Percentiles rank a stretch among this genome's conserved stretches.
Conservation (phyloP, 2,113 vertebrate genomes). For the Paramisgurnus dabryanus region DNA sequence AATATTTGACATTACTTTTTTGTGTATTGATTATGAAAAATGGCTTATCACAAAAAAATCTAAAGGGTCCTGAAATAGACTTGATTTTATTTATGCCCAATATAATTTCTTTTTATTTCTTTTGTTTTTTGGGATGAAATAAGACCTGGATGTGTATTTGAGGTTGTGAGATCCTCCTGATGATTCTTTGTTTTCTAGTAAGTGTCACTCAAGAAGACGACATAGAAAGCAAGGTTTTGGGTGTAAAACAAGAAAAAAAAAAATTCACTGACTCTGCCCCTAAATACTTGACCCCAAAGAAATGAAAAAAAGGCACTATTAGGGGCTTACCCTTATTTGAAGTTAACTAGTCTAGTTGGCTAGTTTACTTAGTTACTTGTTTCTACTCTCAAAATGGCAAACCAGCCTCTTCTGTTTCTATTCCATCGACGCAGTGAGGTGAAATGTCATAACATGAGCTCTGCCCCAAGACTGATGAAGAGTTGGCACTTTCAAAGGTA, state of each 20-base stretch:
- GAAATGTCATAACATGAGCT: conserved; percentile 8
- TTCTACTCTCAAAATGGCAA: background rate
- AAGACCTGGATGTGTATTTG: background rate
- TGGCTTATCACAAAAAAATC: too few relatives aligned
- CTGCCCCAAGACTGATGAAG: conserved; percentile 40
- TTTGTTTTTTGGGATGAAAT: background rate
- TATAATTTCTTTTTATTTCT: background rate
- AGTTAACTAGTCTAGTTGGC: background rate
- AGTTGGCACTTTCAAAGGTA: conserved; percentile 50
- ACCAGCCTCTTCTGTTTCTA: background rate
- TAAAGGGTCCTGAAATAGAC: too few relatives aligned
- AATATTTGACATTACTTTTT: too few relatives aligned
- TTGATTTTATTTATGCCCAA: too few relatives aligned
- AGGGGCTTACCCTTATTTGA: conserved; percentile 1
- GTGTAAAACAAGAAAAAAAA: background rate
- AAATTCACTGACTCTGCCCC: background rate
- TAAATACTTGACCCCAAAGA: conserved; percentile 29
- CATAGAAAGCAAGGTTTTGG: background rate
- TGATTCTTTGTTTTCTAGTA: background rate
- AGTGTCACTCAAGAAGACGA: background rate
- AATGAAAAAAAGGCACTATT: conserved; percentile 41
- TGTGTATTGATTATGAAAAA: too few relatives aligned
- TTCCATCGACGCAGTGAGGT: background rate
- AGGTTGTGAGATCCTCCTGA: background rate
- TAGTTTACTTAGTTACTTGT: conserved; percentile 12